Conservation (phyloP, 2,797 vertebrate species). For the Okamejei kenojei region DNA sequence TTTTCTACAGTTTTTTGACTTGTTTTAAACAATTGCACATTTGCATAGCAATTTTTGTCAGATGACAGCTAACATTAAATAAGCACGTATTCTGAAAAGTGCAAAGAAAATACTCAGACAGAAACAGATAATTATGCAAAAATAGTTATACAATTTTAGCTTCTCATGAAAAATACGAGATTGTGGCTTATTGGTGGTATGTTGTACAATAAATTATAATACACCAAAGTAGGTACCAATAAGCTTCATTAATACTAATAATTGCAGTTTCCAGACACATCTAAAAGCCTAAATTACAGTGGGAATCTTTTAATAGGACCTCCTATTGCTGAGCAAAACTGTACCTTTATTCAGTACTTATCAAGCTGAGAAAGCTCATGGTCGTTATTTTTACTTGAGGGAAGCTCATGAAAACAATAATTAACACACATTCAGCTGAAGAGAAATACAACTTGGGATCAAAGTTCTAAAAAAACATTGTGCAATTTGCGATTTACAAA, state of each 20-base stretch:
- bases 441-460: conserved; percentile 2
- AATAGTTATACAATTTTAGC: conserved; percentile 34
- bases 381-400: conserved; percentile 25
- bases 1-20: background rate
- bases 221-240: conserved; percentile 11
- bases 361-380: conserved; percentile 21
- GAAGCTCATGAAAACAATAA: conserved; percentile 27
- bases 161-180: conserved; percentile 16
- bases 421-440: conserved; percentile 21
- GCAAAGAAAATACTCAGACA: conserved; percentile 29
- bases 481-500: background rate
- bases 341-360: conserved; percentile 33
- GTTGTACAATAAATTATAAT: conserved; percentile 32
- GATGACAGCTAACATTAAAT: conserved; percentile 31
- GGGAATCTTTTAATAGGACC: conserved; percentile 29
- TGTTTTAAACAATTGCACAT: conserved; percentile 1
- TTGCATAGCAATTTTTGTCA: conserved; percentile 17
- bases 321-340: conserved; percentile 1
- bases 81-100: conserved; percentile 30
- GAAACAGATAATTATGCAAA: conserved; percentile 36
- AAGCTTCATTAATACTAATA: conserved; percentile 33
- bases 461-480: background rate
- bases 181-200: conserved; percentile 13
- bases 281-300: conserved; percentile 8
- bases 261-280: background rate